Percentiles rank a stretch among this genome's conserved stretches.
phyloP scores from a whole-genome alignment of 2,113 vertebrate species.

The Cnemophilus loriae region DNA sequence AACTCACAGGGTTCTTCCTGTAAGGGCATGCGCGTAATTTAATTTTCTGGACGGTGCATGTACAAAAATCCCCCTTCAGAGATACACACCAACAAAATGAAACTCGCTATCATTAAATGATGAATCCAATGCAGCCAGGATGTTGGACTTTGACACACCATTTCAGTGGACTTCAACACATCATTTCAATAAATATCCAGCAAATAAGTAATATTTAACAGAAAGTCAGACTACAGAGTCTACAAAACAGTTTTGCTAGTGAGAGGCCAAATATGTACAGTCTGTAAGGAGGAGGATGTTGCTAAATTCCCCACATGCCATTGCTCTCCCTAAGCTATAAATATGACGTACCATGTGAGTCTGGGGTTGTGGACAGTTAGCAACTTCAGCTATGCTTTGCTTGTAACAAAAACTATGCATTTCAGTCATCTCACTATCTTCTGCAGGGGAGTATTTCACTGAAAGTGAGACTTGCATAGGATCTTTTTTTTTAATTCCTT shows the following conservation, averaged over 20 bases:
- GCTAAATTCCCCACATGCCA: conserved; percentile 52
- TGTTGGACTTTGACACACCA: background rate
- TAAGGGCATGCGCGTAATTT: accelerated
- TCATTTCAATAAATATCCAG: background rate
- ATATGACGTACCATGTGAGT: conserved; percentile 13
- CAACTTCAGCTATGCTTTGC: background rate
- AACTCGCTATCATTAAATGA: accelerated
- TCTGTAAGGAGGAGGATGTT: conserved; percentile 22
- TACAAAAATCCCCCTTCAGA: background rate
- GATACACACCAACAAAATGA: background rate
- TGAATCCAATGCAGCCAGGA: background rate
- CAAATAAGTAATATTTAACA: background rate
- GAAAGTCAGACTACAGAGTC: background rate
- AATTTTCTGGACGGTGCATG: accelerated
- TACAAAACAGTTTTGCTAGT: background rate
- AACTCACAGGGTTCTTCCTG: background rate
- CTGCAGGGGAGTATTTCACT: background rate
- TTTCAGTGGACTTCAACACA: background rate
- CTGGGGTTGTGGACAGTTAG: background rate
- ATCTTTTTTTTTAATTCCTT: background rate
- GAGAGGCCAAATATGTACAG: background rate
- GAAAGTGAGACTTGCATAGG: background rate
- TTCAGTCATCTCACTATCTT: background rate
- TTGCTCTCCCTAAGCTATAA: conserved; percentile 29
- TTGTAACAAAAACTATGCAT: background rate